Percentiles rank a stretch among this genome's conserved stretches.
Conservation (phyloP, 2,888 invertebrate genomes). For the Artemia sinica region DNA sequence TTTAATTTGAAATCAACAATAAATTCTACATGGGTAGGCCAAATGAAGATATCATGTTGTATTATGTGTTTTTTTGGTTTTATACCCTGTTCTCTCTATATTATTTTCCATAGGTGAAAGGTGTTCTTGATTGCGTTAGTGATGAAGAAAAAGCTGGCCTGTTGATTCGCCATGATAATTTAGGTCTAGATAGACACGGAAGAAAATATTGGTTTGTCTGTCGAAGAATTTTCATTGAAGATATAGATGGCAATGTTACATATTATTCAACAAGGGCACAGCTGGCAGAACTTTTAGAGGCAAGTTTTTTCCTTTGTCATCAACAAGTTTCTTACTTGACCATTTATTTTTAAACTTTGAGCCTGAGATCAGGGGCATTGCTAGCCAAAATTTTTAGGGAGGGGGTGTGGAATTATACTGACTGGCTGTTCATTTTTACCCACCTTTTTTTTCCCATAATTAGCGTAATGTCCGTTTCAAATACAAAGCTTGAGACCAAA, state of each 20-base stretch:
- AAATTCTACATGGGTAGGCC: not conserved
- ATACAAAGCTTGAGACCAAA: no score
- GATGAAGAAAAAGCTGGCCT: conserved; percentile 80
- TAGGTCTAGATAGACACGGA: conserved; percentile 89
- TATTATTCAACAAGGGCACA: conserved; percentile 79
- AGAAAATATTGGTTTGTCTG: conserved; percentile 94
- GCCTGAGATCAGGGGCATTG: no score
- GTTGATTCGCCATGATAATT: conserved; percentile 73
- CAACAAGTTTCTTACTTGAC: no score
- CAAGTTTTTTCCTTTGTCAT: not conserved
- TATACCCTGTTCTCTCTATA: no score
- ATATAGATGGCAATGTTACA: conserved; percentile 47
- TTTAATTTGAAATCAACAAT: conserved; percentile 16
- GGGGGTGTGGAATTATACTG: no score
- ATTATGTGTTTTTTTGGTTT: conserved; percentile 20
- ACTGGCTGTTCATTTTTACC: no score
- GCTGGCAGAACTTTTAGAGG: conserved; percentile 55
- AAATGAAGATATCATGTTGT: conserved; percentile 16
- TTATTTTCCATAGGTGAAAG: conserved; percentile 40
- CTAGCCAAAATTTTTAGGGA: no score
- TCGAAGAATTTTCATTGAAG: conserved; percentile 81
- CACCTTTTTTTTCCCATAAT: no score
- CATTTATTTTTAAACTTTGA: no score
- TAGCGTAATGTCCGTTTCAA: no score
- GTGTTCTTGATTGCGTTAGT: conserved; percentile 80